phyloP scores from a whole-genome alignment of 2,113 vertebrate genomes.

The Crypturellus undulatus region DNA sequence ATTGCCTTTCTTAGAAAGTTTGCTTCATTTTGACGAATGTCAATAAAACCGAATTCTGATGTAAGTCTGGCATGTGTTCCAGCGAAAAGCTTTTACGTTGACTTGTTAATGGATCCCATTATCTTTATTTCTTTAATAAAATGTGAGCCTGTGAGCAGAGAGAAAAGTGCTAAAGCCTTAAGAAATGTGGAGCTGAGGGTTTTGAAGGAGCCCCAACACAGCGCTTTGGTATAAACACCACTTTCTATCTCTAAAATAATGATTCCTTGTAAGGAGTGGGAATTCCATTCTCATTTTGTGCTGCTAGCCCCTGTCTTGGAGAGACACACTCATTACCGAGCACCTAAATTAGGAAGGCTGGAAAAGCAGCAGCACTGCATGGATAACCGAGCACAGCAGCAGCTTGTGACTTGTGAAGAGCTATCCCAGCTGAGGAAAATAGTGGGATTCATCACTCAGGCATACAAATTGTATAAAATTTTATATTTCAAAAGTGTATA shows the following conservation, averaged over 20 bases:
- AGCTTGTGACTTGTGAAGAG: neutral
- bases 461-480: too few relatives aligned
- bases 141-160: neutral
- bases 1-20: neutral
- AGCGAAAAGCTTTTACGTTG: neutral
- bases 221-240: neutral
- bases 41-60: conserved; percentile 52
- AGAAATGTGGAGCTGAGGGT: neutral
- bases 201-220: neutral
- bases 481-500: too few relatives aligned
- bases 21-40: conserved; percentile 45
- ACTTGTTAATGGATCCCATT: neutral
- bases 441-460: neutral
- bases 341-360: neutral
- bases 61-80: neutral
- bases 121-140: neutral
- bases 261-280: neutral
- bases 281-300: neutral
- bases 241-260: neutral
- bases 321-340: neutral
- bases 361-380: neutral
- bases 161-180: neutral
- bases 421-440: neutral
- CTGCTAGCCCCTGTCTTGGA: neutral
- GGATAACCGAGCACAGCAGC: neutral